Evolutionary conservation across 1,140 invertebrate genomes (phyloP), one percentile per base, ranked within the genome.

Genomic region (Sipha flava): DNA sequence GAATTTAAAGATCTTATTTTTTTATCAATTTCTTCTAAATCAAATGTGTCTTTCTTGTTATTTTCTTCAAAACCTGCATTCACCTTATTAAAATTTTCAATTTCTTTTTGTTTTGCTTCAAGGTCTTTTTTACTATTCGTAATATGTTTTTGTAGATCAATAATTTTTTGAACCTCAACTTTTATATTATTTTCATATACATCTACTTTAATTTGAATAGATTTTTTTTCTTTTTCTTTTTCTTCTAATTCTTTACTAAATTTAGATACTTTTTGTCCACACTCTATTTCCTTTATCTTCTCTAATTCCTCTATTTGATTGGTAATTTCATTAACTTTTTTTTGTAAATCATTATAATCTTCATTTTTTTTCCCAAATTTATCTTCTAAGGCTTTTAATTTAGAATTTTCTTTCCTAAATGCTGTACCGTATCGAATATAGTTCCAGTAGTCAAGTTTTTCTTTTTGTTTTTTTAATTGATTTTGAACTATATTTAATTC

Each of bases 61-160:
- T 72, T 52, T 73, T 72, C 29, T 14, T 75, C 54, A 23, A 77
- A 37, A 0, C 73, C 79, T 29, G 31, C 47, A 66, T 80, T 80
- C 3, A 80, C 49, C 14, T 77, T n/a, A 34, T 73, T 87, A 81
- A 62, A 82, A 26, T 83, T 81, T 68, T 85, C 80, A 31, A 87
- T 85, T 31, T 81, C 82, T 31, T 84, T 81, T 66, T 82, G 54
- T 3, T 84, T 81, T 83, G 34, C 80, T 31, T 84, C 80, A 29
- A 85, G 81, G 29, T 87, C 86, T 83, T 84, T 88, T 73, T 80
- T 80, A 43, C 64, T 26, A 18, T 88, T 83, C 82, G 89, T 86
- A 52, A 89, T 88, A 26, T 85, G 81, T 57, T 75, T 75, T 66
- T 68, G 40, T 5, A 70, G 0, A 59, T 59, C 34, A 26, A 59